Conservation (phyloP, 2,113 vertebrate species). For the Collichthys lucidus region DNA sequence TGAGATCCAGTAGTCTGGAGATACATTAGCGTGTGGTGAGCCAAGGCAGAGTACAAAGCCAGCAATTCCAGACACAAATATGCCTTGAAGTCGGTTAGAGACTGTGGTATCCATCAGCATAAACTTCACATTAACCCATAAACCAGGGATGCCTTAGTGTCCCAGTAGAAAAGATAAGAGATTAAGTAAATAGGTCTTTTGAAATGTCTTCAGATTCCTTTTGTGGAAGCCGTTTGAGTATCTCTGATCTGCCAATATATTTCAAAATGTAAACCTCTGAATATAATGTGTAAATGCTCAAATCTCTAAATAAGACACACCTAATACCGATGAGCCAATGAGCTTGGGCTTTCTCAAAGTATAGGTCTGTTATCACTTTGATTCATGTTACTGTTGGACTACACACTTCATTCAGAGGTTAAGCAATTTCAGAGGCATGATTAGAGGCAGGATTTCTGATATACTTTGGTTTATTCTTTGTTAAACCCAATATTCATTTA, state of each 20-base stretch:
- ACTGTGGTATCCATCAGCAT: constrained; percentile 1
- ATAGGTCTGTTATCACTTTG: constrained; percentile 16
- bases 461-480: constrained; percentile 37
- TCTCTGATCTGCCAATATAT: not conserved
- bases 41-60: constrained; percentile 8
- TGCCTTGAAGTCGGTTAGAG: constrained; percentile 16
- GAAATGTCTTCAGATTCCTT: not conserved
- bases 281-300: constrained; percentile 9
- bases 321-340: constrained; percentile 11
- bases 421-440: constrained; percentile 29
- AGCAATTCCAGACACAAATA: constrained; percentile 22
- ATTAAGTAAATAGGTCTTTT: not conserved
- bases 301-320: constrained; percentile 10
- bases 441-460: constrained; percentile 34
- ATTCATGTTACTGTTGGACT: constrained; percentile 34
- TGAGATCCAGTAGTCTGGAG: not conserved
- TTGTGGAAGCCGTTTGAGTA: not conserved
- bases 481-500: constrained; percentile 54
- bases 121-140: constrained; percentile 13
- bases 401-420: constrained; percentile 41
- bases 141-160: not conserved
- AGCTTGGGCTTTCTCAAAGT: constrained; percentile 15
- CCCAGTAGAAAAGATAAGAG: not conserved
- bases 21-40: not conserved
- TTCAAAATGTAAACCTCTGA: constrained; percentile 2